Percentiles rank a stretch among this genome's conserved stretches.
phyloP scores from a whole-genome alignment of 2,888 invertebrate genomes.

The Ennomos erosarius region DNA sequence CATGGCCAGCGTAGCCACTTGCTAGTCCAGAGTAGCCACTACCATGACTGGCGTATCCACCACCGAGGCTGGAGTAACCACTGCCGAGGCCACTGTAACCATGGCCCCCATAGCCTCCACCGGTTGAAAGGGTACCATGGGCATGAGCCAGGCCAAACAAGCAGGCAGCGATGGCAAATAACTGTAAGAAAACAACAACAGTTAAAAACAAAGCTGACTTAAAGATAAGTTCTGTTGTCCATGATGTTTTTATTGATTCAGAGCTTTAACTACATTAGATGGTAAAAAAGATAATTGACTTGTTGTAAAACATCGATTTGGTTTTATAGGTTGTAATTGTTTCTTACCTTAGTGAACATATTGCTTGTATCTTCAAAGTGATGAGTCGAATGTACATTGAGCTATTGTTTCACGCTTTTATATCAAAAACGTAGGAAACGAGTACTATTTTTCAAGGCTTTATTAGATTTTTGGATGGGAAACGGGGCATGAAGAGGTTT shows the following conservation, averaged over 20 bases:
- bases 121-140: slow-evolving; percentile 34
- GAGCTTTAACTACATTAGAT: background rate
- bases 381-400: slow-evolving; percentile 60
- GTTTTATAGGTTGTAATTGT: slow-evolving; percentile 31
- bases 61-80: slow-evolving; percentile 9
- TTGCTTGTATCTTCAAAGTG: slow-evolving; percentile 59
- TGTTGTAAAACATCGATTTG: slow-evolving; percentile 20
- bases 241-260: background rate
- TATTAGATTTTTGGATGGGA: slow-evolving; percentile 59
- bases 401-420: slow-evolving; percentile 66
- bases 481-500: slow-evolving; percentile 68
- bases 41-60: slow-evolving; percentile 25
- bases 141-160: slow-evolving; percentile 59
- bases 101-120: slow-evolving; percentile 26
- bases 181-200: slow-evolving; percentile 39
- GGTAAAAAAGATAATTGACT: slow-evolving; percentile 11
- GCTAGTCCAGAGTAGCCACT: slow-evolving; percentile 38
- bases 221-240: too few relatives aligned
- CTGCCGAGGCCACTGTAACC: slow-evolving; percentile 33
- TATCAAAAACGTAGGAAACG: slow-evolving; percentile 64
- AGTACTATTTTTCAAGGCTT: slow-evolving; percentile 61
- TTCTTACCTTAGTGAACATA: slow-evolving; percentile 68
- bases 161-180: slow-evolving; percentile 54
- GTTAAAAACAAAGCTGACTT: background rate
- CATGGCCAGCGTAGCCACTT: slow-evolving; percentile 36